A percentile compares a stretch with the other conserved stretches of the same genome.
phyloP scores from a whole-genome alignment of 2,888 invertebrate species.

The Agrotis exclamationis region DNA sequence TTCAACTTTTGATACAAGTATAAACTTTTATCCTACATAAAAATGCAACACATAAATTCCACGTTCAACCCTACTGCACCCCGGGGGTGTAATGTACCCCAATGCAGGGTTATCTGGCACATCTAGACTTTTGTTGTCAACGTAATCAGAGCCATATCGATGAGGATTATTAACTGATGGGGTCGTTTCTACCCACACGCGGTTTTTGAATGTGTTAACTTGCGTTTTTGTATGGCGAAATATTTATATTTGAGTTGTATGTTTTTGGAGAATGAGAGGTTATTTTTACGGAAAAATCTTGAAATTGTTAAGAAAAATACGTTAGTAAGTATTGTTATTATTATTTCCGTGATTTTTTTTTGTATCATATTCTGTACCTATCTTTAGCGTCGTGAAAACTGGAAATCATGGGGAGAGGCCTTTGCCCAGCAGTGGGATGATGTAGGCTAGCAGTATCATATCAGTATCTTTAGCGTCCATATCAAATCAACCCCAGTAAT shows the following conservation, averaged over 20 bases:
- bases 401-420: too few relatives aligned
- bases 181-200: constrained; percentile 61
- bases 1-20: fast-evolving
- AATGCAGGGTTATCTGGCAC: constrained; percentile 82
- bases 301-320: background rate
- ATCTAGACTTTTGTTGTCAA: constrained; percentile 85
- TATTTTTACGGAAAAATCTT: background rate
- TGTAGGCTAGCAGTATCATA: too few relatives aligned
- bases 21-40: background rate
- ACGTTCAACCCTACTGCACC: constrained; percentile 77
- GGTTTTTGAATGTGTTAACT: constrained; percentile 44
- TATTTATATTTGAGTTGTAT: background rate
- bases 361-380: too few relatives aligned
- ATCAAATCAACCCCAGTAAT: constrained; percentile 21
- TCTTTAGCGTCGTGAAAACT: too few relatives aligned
- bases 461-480: background rate
- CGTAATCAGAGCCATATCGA: constrained; percentile 81
- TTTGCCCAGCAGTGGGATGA: too few relatives aligned
- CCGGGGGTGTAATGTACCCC: constrained; percentile 81
- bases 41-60: background rate
- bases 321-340: background rate
- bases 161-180: constrained; percentile 71
- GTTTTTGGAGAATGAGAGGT: background rate
- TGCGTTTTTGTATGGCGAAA: background rate
- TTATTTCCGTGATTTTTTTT: too few relatives aligned